Evolutionary conservation across 2,797 vertebrate species (phyloP), one percentile per base, ranked within the genome.

Genomic region (Danio jaintianensis): DNA sequence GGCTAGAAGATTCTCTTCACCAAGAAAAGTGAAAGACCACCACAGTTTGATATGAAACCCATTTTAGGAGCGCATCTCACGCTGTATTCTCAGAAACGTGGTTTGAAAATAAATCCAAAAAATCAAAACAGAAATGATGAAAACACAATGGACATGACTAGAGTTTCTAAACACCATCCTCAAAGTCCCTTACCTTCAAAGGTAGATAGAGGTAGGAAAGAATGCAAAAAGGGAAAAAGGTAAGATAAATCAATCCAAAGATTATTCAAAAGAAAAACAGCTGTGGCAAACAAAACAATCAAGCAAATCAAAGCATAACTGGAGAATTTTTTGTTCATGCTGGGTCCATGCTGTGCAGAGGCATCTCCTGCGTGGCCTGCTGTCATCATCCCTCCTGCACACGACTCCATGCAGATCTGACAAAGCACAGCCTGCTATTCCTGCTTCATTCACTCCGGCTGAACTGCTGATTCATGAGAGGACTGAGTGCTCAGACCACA

Each of bases 161-260:
- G 67, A 72, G 61, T 67, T 74, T 40, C 73, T 18, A 71, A 52
- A 64, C 87, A 85, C 66, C 62, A 85, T 83, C 87, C 86, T 85
- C 73, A 71, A 81, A 70, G 72, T 78, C 86, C 86, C 92, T 93
- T 94, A 94, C 93, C 93, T 94, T 93, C 87, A 89, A 85, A 88
- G 88, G 82, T n/a, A 75, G 75, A 90, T 73, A 91, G 84, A 92
- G 88, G 85, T 77, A 86, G 86, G 86, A 90, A 91, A 85, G 83
- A 89, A 83, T 85, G 90, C 86, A 87, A 88, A 86, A 86, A 85
- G 83, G 88, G 83, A 88, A 88, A 90, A 82, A 90, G 82, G 87
- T 88, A 70, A 87, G 78, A 87, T 85, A 55, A 80, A 87, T 89
- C 88, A 76, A 86, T 87, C 77, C 83, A 77, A 75, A 84, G 71